Evolutionary conservation across 1,140 invertebrate genomes (phyloP).

Genomic region (Proctacanthus coquilletti): DNA sequence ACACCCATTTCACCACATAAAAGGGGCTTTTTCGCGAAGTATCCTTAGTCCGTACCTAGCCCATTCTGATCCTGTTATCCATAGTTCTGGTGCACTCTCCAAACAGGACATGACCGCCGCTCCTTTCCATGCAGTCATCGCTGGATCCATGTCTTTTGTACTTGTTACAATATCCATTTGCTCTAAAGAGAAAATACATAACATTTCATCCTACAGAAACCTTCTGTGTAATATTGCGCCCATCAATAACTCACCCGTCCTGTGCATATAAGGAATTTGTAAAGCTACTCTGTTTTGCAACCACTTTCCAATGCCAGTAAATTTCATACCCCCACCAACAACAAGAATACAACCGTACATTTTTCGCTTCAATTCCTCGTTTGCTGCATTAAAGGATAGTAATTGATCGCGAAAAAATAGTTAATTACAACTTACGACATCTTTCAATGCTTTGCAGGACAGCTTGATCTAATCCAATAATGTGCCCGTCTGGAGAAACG

Average conservation of each 20-base stretch:
- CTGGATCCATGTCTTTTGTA: constrained; percentile 77
- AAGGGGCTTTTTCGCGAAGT: constrained; percentile 71
- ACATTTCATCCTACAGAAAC: constrained; percentile 11
- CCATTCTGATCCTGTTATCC: constrained; percentile 81
- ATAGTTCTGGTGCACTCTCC: constrained; percentile 84
- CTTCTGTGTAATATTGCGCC: neutral
- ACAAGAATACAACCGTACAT: constrained; percentile 90
- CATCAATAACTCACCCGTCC: constrained; percentile 30
- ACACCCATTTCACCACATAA: constrained; percentile 45
- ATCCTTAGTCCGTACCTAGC: constrained; percentile 67
- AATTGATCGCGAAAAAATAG: constrained; percentile 4
- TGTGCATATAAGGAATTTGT: constrained; percentile 64
- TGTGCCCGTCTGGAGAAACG: constrained; percentile 52
- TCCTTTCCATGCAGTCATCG: constrained; percentile 84
- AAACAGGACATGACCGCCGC: constrained; percentile 82
- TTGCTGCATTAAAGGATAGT: constrained; percentile 30
- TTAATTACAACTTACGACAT: constrained; percentile 44
- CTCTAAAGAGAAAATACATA: constrained; percentile 28
- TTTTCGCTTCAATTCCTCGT: constrained; percentile 79
- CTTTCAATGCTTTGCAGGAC: constrained; percentile 82
- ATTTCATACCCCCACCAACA: constrained; percentile 80
- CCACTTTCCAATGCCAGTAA: constrained; percentile 74
- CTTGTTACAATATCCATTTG: constrained; percentile 68
- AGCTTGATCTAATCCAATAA: constrained; percentile 77
- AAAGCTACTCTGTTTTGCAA: constrained; percentile 71